Percentiles rank a stretch among this genome's conserved stretches.
phyloP scores from a whole-genome alignment of 2,113 vertebrate genomes.

The Pomatorhinus ruficollis region DNA sequence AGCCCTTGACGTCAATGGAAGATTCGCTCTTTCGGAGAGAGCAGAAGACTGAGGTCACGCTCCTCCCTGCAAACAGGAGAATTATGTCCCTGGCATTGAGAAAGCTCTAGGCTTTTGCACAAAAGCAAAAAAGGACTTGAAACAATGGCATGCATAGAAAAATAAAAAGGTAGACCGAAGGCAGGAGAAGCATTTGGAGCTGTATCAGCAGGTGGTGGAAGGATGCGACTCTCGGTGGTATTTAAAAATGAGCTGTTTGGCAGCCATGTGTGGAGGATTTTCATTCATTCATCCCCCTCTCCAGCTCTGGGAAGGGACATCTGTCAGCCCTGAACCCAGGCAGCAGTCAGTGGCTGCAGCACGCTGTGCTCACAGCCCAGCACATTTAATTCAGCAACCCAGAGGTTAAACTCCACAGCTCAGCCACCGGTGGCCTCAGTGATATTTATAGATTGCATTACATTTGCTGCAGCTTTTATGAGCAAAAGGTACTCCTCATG shows the following conservation, averaged over 20 bases:
- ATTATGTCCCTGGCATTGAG: slow-evolving; percentile 1
- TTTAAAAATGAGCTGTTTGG: not conserved
- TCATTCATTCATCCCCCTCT: not conserved
- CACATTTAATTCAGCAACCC: not conserved
- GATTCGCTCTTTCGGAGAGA: slow-evolving; percentile 50
- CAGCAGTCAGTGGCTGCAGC: not conserved
- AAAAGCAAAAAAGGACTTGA: not conserved
- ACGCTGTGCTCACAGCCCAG: not conserved
- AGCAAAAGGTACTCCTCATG: not conserved
- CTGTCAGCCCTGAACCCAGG: slow-evolving; percentile 25
- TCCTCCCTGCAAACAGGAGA: not conserved
- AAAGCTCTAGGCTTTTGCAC: not conserved
- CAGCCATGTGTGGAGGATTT: slow-evolving; percentile 7
- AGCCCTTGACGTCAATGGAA: slow-evolving; percentile 71
- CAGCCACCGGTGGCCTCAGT: not conserved
- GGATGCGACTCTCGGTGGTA: not conserved
- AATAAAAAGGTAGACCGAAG: not conserved
- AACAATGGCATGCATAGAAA: not conserved
- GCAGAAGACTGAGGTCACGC: slow-evolving; percentile 54
- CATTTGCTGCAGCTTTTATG: not conserved
- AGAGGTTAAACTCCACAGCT: slow-evolving; percentile 18
- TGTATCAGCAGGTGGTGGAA: slow-evolving; percentile 6
- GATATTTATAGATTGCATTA: slow-evolving; percentile 44
- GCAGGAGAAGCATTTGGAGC: not conserved
- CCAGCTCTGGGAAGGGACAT: slow-evolving; percentile 22